Evolutionary conservation across 2,888 invertebrate genomes (phyloP), one percentile per base, ranked within the genome.

Genomic region (Tyria jacobaeae): DNA sequence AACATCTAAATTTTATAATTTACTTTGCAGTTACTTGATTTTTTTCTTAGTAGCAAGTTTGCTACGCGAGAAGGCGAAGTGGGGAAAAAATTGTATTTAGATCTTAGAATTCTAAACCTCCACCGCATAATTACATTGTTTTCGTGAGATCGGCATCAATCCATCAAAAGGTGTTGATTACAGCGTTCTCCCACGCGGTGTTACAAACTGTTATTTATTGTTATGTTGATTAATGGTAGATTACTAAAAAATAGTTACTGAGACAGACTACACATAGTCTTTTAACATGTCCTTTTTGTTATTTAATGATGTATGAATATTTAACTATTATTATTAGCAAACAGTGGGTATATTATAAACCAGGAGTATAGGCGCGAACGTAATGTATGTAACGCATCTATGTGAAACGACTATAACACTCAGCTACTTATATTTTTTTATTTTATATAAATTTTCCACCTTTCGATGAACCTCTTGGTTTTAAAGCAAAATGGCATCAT

Each of bases 91-190:
- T 50, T 12, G 34, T 50, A 17, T 34, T 34, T 17, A 5, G 17
- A 21, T 17, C 50, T 34, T n/a, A 17, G 31, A 21, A 34, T 21
- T 0, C 12, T 34, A 5, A 21, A 31, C 2, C 34, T 17, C 50
- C 17, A 17, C 12, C 34, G 7, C 21, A 35, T 3, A 48, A 15
- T 44, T 24, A 12, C n/a, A 14, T 21, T 15, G 15, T 31, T 24
- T 35, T 17, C 2, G 34, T 39, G 25, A 17, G 25, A 48, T 49
- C 25, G 7, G 37, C 49, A 49, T 44, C 49, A 37, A 57, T 57
- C 57, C 27, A 57, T 57, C 49, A 49, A 49, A 57, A 49, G 35
- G 35, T 57, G 49, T 48, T 49, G 37, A 34, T 37, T 37, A 37
- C 14, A 25, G 37, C 25, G 6, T 3, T 17, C 25, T 27, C 49